A percentile compares a stretch with the other conserved stretches of the same genome.
These are phyloP conservation scores for Hydrotaea diabolus DNA, from an alignment of 2,888 invertebrate species.

Conservation along the genomic window DNA sequence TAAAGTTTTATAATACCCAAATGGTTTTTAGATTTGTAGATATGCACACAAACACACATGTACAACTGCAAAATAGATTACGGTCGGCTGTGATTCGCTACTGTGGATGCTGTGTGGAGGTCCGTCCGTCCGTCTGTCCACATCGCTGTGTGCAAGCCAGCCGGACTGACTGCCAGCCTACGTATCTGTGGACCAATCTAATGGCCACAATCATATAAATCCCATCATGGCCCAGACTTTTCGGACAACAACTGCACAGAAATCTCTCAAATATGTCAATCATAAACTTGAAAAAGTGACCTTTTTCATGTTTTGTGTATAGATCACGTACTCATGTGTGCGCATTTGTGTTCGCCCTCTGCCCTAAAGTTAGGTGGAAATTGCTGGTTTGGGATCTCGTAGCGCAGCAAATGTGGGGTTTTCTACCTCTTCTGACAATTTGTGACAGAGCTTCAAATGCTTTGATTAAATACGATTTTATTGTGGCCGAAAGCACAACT, in stretches of 20 bases:
- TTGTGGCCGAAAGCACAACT: too few species aligned
- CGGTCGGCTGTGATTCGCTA: slow-evolving; percentile 13
- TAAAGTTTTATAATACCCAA: slow-evolving; percentile 56
- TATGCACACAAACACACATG: slow-evolving; percentile 26
- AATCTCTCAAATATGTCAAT: slow-evolving; percentile 55
- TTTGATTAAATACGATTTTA: background rate
- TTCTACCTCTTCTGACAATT: too few species aligned
- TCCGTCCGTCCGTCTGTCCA: background rate
- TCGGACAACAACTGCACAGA: slow-evolving; percentile 22
- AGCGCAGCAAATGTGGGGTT: too few species aligned
- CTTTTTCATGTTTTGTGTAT: slow-evolving; percentile 36
- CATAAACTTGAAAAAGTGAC: slow-evolving; percentile 49
- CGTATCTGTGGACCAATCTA: background rate
- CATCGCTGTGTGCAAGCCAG: background rate
- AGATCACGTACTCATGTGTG: background rate
- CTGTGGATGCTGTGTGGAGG: background rate
- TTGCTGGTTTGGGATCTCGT: too few species aligned
- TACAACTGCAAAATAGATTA: slow-evolving; percentile 44
- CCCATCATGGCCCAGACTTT: background rate
- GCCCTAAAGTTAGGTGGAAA: slow-evolving; percentile 19
- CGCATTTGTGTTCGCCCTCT: background rate
- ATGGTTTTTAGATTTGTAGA: slow-evolving; percentile 34
- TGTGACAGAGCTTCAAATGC: background rate
- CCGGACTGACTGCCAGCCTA: background rate
- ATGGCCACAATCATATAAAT: slow-evolving; percentile 31